Percentiles rank a stretch among this genome's conserved stretches.
Conservation (phyloP, 2,113 vertebrate species). For the Psettodes erumei region DNA sequence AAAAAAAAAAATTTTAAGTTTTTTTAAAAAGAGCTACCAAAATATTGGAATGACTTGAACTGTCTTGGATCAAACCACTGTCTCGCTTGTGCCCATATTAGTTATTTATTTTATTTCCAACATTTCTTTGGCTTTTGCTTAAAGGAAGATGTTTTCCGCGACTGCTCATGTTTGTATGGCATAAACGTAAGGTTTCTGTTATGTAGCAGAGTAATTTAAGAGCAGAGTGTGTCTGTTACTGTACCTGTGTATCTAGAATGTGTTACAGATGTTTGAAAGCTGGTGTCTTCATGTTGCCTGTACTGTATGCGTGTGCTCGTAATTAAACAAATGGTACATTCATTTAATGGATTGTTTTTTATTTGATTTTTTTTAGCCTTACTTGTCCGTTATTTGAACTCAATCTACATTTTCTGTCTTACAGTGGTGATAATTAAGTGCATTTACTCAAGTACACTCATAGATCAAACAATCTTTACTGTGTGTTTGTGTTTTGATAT, state of each 20-base stretch:
- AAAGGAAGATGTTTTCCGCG: conserved; percentile 28
- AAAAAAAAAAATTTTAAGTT: not conserved
- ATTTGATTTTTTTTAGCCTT: not conserved
- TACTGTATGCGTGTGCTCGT: conserved; percentile 35
- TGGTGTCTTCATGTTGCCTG: conserved; percentile 24
- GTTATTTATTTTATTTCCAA: conserved; percentile 78
- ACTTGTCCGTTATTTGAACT: not conserved
- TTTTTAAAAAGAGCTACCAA: conserved; percentile 50
- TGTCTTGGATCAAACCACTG: conserved; percentile 84
- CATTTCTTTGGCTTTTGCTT: conserved; percentile 22
- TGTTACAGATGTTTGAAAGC: conserved; percentile 40
- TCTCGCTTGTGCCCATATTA: conserved; percentile 52
- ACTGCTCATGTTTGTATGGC: conserved; percentile 25
- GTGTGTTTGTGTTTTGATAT: too few species aligned
- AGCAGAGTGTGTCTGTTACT: conserved; percentile 39
- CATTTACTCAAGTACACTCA: not conserved
- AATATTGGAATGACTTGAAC: conserved; percentile 79
- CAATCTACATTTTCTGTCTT: not conserved
- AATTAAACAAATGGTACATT: conserved; percentile 53
- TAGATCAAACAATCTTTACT: too few species aligned
- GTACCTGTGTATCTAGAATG: conserved; percentile 19
- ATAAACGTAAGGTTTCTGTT: conserved; percentile 23
- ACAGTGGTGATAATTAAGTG: not conserved
- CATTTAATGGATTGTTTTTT: not conserved
- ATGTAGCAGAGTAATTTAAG: conserved; percentile 58